phyloP scores from a whole-genome alignment of 2,797 vertebrate species.

The Acipenser transmontanus region DNA sequence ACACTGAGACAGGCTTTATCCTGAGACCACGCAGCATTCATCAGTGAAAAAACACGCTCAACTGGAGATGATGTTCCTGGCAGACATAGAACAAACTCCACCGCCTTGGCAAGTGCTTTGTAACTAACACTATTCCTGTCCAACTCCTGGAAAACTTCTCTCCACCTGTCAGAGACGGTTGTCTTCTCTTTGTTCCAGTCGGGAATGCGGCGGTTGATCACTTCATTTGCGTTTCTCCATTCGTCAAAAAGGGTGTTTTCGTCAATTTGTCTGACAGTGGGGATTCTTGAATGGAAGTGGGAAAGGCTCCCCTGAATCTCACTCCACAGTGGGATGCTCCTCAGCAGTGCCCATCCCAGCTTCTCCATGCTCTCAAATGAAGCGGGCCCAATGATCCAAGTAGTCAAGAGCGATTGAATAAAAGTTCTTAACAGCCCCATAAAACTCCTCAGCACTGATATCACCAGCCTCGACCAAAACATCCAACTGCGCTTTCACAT shows the following conservation, averaged over 20 bases:
- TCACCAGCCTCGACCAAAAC: neutral
- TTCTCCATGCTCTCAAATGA: neutral
- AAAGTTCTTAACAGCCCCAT: neutral
- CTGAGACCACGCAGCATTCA: conserved; percentile 7
- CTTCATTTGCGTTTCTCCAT: neutral
- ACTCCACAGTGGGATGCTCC: neutral
- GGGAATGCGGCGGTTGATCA: neutral
- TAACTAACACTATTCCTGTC: neutral
- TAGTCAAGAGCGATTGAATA: neutral
- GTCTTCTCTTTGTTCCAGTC: conserved; percentile 7
- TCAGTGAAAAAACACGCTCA: conserved; percentile 2
- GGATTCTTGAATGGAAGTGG: neutral
- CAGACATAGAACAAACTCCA: conserved; percentile 13
- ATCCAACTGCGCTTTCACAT: neutral
- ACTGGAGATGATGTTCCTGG: neutral
- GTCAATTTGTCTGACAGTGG: neutral
- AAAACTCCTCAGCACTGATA: neutral
- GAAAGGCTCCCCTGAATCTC: neutral
- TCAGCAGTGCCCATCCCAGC: conserved; percentile 1
- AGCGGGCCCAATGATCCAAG: neutral
- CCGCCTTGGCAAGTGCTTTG: neutral
- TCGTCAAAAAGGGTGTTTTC: neutral
- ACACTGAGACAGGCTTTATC: neutral
- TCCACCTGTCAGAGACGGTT: neutral
- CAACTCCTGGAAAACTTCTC: neutral